A percentile compares a stretch with the other conserved stretches of the same genome.
phyloP scores from a whole-genome alignment of 1,140 invertebrate genomes.

The Penaeus chinensis region DNA sequence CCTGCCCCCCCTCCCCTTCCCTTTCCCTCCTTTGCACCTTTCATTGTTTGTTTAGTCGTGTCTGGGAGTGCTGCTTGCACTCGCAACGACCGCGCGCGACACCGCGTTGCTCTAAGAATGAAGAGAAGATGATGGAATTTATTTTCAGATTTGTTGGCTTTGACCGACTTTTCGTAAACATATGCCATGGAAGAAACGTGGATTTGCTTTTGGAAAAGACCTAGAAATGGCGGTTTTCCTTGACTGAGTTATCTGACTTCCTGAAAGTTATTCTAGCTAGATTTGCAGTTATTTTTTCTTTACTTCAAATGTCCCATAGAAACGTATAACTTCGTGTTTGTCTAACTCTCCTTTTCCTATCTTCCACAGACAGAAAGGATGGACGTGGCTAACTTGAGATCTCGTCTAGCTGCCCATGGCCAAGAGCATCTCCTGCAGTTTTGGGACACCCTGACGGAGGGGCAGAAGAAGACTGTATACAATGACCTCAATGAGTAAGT shows the following conservation, averaged over 20 bases:
- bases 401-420: slow-evolving; percentile 67
- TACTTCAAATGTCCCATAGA: too few species aligned
- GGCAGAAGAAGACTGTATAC: slow-evolving; percentile 71
- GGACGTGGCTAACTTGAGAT: slow-evolving; percentile 68
- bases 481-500: slow-evolving; percentile 59
- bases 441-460: slow-evolving; percentile 79
- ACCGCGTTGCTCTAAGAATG: too few species aligned
- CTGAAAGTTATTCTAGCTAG: too few species aligned
- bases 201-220: not conserved
- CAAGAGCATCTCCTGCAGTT: slow-evolving; percentile 90
- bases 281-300: too few species aligned
- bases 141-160: not conserved
- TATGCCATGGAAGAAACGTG: too few species aligned
- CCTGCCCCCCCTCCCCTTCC: not conserved
- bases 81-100: too few species aligned
- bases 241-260: too few species aligned
- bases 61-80: too few species aligned
- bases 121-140: too few species aligned
- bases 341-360: not conserved
- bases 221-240: not conserved
- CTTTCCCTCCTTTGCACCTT: not conserved
- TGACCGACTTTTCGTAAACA: not conserved
- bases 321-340: not conserved
- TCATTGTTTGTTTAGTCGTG: too few species aligned
- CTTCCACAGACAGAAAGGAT: slow-evolving; percentile 63